Evolutionary conservation across 2,888 invertebrate species (phyloP).

Genomic region (Hetaerina titia): DNA sequence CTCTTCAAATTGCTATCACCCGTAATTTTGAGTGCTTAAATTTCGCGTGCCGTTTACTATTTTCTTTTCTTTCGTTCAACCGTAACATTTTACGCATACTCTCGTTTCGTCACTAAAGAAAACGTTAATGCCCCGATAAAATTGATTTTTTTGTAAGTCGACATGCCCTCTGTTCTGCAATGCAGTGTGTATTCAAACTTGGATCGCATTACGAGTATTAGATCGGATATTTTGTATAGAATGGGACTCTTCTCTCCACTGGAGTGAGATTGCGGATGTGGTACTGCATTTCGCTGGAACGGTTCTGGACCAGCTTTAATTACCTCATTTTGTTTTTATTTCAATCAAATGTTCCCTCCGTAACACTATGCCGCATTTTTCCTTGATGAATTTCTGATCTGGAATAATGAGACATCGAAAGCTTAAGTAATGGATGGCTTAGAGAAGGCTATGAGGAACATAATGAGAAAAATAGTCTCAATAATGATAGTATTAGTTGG

Average conservation of each 20-base stretch:
- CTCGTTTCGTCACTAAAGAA: background rate
- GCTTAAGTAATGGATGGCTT: background rate
- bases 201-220: background rate
- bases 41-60: background rate
- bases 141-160: background rate
- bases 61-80: slow-evolving; percentile 14
- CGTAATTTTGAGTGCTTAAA: background rate
- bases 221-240: background rate
- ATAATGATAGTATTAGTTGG: background rate
- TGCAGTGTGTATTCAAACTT: background rate
- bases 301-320: background rate
- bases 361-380: background rate
- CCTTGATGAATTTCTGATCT: background rate
- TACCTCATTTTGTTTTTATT: background rate
- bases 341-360: background rate
- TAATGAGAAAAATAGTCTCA: background rate
- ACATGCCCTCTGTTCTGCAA: background rate
- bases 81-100: background rate
- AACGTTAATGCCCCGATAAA: background rate
- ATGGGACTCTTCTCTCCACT: background rate
- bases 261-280: background rate
- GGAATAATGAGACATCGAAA: background rate
- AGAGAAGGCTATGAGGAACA: background rate
- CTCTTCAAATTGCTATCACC: background rate
- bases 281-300: background rate